phyloP scores from a whole-genome alignment of 2,888 invertebrate genomes.

The Lysandra coridon region DNA sequence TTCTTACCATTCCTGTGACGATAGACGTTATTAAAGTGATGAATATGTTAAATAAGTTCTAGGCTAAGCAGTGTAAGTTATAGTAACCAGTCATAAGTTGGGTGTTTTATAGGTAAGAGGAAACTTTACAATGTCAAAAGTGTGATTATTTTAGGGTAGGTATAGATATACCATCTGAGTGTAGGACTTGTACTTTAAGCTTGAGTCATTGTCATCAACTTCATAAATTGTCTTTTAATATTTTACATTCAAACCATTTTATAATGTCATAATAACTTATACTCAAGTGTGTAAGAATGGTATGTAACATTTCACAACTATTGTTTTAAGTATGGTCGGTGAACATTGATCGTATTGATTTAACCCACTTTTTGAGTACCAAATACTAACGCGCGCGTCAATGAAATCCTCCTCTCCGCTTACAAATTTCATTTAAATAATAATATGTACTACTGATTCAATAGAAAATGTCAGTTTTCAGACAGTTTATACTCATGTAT shows the following conservation, averaged over 20 bases:
- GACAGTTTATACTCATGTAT: too few relatives aligned
- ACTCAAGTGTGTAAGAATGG: background rate
- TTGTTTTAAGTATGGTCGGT: background rate
- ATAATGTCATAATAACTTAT: background rate
- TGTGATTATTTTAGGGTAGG: conserved; percentile 78
- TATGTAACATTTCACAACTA: background rate
- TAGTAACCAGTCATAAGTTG: conserved; percentile 71
- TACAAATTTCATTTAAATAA: background rate
- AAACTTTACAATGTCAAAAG: conserved; percentile 80
- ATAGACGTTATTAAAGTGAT: conserved; percentile 27
- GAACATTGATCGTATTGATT: background rate
- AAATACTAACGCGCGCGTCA: background rate
- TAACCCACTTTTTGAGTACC: background rate
- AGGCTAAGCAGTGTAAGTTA: conserved; percentile 70
- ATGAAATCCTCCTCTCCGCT: background rate
- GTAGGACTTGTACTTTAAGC: conserved; percentile 67
- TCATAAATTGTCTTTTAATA: background rate
- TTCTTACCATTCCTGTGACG: conserved; percentile 74
- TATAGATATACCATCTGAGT: conserved; percentile 57
- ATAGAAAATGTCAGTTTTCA: too few relatives aligned
- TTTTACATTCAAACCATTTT: background rate
- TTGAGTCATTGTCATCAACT: conserved; percentile 67
- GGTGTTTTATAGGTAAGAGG: conserved; percentile 74
- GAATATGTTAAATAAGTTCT: conserved; percentile 56
- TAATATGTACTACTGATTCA: background rate